phyloP scores from a whole-genome alignment of 2,888 invertebrate species.

The Tineola bisselliella region DNA sequence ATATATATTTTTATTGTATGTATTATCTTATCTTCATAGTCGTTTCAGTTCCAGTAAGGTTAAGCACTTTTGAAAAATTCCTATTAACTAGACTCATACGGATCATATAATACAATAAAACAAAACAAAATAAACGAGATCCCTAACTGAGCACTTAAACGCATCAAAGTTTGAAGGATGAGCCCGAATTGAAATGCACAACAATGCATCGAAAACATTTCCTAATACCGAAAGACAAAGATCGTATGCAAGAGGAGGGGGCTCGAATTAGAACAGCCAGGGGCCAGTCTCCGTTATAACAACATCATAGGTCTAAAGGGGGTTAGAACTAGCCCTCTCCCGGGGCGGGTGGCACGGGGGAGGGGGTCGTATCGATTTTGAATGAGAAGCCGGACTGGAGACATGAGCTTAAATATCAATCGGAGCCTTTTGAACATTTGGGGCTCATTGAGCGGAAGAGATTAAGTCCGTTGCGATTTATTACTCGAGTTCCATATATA shows the following conservation, averaged over 20 bases:
- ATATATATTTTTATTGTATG: too few species aligned
- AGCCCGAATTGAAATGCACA: background rate
- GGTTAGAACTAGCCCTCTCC: conserved; percentile 23
- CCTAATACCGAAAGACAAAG: conserved; percentile 23
- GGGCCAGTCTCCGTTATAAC: conserved; percentile 49
- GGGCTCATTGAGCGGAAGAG: conserved; percentile 10
- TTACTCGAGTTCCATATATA: background rate
- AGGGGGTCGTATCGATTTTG: conserved; percentile 58
- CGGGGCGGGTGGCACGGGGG: conserved; percentile 20
- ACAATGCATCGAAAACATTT: background rate
- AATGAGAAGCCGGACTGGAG: conserved; percentile 66
- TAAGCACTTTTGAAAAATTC: too few species aligned
- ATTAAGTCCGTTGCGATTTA: conserved; percentile 1
- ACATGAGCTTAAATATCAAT: conserved; percentile 65
- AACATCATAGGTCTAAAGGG: conserved; percentile 30
- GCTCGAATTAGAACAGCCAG: conserved; percentile 47
- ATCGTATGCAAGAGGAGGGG: conserved; percentile 28
- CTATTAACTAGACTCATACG: too few species aligned
- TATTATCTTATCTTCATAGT: too few species aligned
- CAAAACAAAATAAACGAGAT: background rate
- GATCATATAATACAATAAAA: too few species aligned
- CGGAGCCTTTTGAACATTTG: conserved; percentile 38
- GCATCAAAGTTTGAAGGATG: background rate
- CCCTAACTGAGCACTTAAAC: background rate
- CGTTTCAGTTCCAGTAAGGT: too few species aligned